Evolutionary conservation across 1,140 invertebrate species (phyloP).

Genomic region (Pentalonia nigronervosa): DNA sequence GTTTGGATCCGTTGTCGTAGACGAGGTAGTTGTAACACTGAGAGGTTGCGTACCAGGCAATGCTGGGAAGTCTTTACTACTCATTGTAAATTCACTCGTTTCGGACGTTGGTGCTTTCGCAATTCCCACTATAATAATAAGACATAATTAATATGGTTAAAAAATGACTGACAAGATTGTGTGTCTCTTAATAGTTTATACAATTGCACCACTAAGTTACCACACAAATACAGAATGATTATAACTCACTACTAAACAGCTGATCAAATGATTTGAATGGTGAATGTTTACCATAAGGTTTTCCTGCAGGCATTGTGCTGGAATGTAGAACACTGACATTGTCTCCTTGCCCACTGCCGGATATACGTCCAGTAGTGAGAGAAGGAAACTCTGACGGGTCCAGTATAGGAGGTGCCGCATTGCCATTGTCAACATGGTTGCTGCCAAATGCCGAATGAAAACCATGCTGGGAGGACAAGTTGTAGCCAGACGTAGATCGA

Average conservation of each 20-base stretch:
- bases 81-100: constrained; percentile 69
- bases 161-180: neutral
- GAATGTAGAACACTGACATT: constrained; percentile 80
- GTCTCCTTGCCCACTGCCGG: constrained; percentile 70
- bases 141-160: neutral
- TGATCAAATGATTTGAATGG: constrained; percentile 60
- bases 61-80: constrained; percentile 94
- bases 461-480: constrained; percentile 64
- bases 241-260: constrained; percentile 57
- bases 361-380: constrained; percentile 72
- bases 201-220: constrained; percentile 44
- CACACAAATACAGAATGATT: constrained; percentile 42
- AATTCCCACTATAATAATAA: constrained; percentile 78
- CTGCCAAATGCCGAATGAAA: constrained; percentile 80
- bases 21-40: constrained; percentile 58
- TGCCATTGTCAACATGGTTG: constrained; percentile 70
- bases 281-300: constrained; percentile 78
- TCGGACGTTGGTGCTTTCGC: constrained; percentile 92
- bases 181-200: neutral
- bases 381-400: constrained; percentile 93
- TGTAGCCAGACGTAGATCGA: constrained; percentile 49
- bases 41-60: constrained; percentile 69
- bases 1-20: constrained; percentile 62
- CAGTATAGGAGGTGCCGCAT: constrained; percentile 80
- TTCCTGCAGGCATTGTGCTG: constrained; percentile 81